Evolutionary conservation across 2,797 vertebrate species (phyloP).

Genomic region (Acanthiza pusilla): DNA sequence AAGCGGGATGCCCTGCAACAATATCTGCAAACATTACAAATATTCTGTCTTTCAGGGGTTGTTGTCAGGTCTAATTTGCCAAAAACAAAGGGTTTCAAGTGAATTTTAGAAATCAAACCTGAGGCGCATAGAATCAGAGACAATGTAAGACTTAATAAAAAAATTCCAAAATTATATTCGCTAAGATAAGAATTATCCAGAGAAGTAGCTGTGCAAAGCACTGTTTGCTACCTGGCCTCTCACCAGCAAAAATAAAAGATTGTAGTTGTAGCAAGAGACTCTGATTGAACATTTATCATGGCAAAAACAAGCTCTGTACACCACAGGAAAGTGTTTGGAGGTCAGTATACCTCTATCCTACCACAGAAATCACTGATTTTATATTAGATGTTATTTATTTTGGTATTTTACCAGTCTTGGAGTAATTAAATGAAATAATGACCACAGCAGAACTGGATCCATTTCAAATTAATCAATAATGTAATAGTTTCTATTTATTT

Average conservation of each 20-base stretch:
- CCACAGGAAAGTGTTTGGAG: neutral
- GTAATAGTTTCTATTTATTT: neutral
- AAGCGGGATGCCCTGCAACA: neutral
- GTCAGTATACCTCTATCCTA: neutral
- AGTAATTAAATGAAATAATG: neutral
- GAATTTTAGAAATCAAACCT: neutral
- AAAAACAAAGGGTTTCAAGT: neutral
- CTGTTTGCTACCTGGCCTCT: neutral
- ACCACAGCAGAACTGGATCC: neutral
- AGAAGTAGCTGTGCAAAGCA: neutral
- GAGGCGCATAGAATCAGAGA: neutral
- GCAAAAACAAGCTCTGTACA: neutral
- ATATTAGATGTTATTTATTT: neutral
- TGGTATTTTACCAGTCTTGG: neutral
- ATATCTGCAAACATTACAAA: neutral
- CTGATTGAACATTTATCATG: neutral
- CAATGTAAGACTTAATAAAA: neutral
- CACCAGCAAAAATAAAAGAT: neutral
- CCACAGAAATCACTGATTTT: neutral
- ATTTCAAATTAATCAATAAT: neutral
- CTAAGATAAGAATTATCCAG: neutral
- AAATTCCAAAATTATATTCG: neutral
- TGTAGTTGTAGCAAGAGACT: neutral
- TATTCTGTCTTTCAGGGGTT: neutral
- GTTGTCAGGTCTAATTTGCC: neutral